Evolutionary conservation across 2,888 invertebrate species (phyloP), one percentile per base, ranked within the genome.

Genomic region (Mechanitis messenoides): DNA sequence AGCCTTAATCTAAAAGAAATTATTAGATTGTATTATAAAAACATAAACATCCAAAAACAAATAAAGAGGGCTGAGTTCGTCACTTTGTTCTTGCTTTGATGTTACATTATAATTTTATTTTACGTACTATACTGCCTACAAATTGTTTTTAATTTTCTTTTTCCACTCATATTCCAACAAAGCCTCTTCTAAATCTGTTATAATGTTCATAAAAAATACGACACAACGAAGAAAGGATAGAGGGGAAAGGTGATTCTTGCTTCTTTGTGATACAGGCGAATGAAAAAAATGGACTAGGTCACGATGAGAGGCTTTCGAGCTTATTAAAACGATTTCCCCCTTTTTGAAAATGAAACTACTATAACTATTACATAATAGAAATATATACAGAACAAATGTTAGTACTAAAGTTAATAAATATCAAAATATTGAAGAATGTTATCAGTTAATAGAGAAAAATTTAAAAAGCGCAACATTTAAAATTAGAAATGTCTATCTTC

Each of bases 231-330:
- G 76, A 79, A 76, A 76, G 75, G 78, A 75, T 75, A 73, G 69
- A 71, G 71, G 70, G 68, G 71, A 78, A 78, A 79, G 77, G 69
- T 69, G 71, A 70, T 71, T 72, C 72, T 78, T 74, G 72, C 71
- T 74, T 76, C 78, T 80, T 84, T 81, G 77, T 79, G 76, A 79
- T 80, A 75, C 79, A 82, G 80, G 79, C 84, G 20, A 82, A 84
- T 80, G 81, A 83, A 85, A 84, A 81, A 81, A 82, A 82, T 78
- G 75, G 76, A 68, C 71, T 77, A 80, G 80, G 79, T 80, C 80
- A 79, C 75, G 78, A 75, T 77, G 72, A 80, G 72, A 74, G 71
- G 77, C 74, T 78, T 77, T 75, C 84, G 81, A 84, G 84, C 83
- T 83, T 84, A 85, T 85, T 85, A 84, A 82, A 76, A 79, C 71